A percentile compares a stretch with the other conserved stretches of the same genome.
phyloP scores from a whole-genome alignment of 2,888 invertebrate species.

The Tipula vernalis region DNA sequence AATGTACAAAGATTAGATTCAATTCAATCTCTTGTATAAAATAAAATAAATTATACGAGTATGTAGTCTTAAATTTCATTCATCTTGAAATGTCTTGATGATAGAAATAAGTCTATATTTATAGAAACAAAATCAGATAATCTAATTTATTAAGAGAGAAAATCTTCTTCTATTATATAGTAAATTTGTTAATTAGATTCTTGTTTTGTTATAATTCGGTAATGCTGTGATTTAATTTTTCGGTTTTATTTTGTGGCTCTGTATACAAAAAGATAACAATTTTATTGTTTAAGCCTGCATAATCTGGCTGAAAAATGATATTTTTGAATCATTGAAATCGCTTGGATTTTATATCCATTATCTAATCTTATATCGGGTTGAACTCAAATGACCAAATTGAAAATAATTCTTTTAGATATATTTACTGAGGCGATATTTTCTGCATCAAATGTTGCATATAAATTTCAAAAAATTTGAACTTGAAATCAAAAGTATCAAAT shows the following conservation, averaged over 20 bases:
- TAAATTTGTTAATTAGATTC: not conserved
- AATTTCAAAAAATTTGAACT: too few relatives aligned
- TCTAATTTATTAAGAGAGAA: not conserved
- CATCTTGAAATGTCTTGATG: not conserved
- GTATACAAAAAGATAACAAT: not conserved
- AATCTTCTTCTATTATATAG: not conserved
- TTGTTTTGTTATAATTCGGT: not conserved
- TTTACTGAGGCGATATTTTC: too few relatives aligned
- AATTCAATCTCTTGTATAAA: not conserved
- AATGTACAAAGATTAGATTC: not conserved
- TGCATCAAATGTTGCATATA: too few relatives aligned
- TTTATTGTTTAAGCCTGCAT: not conserved
- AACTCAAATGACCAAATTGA: too few relatives aligned
- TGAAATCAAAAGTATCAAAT: too few relatives aligned
- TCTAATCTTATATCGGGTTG: too few relatives aligned
- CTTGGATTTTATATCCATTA: too few relatives aligned
- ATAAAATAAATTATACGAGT: not conserved
- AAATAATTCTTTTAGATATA: too few relatives aligned
- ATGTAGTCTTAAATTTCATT: not conserved
- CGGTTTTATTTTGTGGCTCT: not conserved
- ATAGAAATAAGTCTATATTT: not conserved
- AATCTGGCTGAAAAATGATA: not conserved
- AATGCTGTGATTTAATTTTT: not conserved
- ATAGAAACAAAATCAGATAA: not conserved
- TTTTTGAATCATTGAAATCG: too few relatives aligned